Evolutionary conservation across 2,113 vertebrate genomes (phyloP), one percentile per base, ranked within the genome.

Genomic region (Elgaria multicarinata): DNA sequence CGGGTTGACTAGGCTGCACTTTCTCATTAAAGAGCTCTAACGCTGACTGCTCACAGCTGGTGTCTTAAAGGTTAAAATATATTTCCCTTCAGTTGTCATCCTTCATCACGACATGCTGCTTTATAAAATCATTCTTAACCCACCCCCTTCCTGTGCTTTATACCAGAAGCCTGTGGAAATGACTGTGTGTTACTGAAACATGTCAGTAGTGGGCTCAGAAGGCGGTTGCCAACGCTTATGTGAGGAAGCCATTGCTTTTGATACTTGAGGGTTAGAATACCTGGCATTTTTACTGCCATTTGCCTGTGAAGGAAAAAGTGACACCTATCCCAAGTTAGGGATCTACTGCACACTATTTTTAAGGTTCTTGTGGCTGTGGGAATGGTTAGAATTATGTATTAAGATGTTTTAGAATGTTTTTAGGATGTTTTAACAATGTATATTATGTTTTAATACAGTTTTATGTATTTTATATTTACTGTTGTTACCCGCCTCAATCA

Each of bases 21-120:
- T 58, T 69, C n/a, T 90, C 72, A 75, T 62, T 87, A 76, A 67
- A 87, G 79, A 87, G 46, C 50, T 75, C 4, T 83, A 69, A 87
- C 58, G 79, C 55, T 83, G 71, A 42, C 42, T 87, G 71, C 31
- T 42, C 76, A 76, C 55, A 66, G 58, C 22, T 77, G 26, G 28
- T 74, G 33, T 69, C 36, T 76, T 83, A 77, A 87, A 58, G 79
- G 71, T 77, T 83, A 64, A 67, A 90, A 83, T 83, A 83, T 83
- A 87, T 69, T 87, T 83, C 46, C 85, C 4, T 67, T 87, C 71
- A 77, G 44, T 67, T 83, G 71, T 76, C 28, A 55, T 42, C 69
- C 69, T 66, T 90, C 58, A 82, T 53, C 58, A 42, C 71, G 22
- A 28, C 77, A 58, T 64, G 58, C n/a, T 20, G n/a, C 79, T 87